A percentile compares a stretch with the other conserved stretches of the same genome.
Evolutionary conservation across 2,113 vertebrate genomes (phyloP).

Genomic region (Nothocercus nigrocapillus): DNA sequence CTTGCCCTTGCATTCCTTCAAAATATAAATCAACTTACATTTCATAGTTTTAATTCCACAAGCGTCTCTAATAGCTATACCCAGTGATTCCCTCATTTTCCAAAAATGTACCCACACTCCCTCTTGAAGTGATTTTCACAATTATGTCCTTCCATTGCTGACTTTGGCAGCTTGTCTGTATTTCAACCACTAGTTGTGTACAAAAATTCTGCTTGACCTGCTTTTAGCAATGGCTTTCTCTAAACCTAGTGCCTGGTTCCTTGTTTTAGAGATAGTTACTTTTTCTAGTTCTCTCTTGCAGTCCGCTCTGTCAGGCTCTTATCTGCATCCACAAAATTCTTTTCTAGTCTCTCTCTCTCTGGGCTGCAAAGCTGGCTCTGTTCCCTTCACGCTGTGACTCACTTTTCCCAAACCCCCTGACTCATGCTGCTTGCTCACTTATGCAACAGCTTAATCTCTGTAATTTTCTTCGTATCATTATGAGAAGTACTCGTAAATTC

Average conservation of each 20-base stretch:
- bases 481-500: conserved; percentile 61
- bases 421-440: conserved; percentile 79
- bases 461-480: conserved; percentile 75
- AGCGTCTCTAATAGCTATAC: conserved; percentile 71
- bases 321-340: conserved; percentile 55
- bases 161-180: conserved; percentile 69
- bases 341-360: conserved; percentile 52
- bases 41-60: conserved; percentile 63
- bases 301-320: conserved; percentile 14
- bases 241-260: neutral
- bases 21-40: conserved; percentile 48
- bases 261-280: neutral
- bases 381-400: conserved; percentile 72
- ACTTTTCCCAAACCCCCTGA: conserved; percentile 83
- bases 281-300: neutral
- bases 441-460: conserved; percentile 82
- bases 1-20: conserved; percentile 38
- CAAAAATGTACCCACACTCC: conserved; percentile 70
- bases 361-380: conserved; percentile 58
- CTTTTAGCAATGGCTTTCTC: conserved; percentile 14
- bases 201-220: conserved; percentile 63
- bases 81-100: conserved; percentile 75
- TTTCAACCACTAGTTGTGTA: conserved; percentile 44
- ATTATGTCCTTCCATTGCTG: conserved; percentile 68
- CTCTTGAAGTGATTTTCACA: conserved; percentile 71